Percentiles rank a stretch among this genome's conserved stretches.
Conservation (phyloP, 2,888 invertebrate species). For the Acrobasis consociella region DNA sequence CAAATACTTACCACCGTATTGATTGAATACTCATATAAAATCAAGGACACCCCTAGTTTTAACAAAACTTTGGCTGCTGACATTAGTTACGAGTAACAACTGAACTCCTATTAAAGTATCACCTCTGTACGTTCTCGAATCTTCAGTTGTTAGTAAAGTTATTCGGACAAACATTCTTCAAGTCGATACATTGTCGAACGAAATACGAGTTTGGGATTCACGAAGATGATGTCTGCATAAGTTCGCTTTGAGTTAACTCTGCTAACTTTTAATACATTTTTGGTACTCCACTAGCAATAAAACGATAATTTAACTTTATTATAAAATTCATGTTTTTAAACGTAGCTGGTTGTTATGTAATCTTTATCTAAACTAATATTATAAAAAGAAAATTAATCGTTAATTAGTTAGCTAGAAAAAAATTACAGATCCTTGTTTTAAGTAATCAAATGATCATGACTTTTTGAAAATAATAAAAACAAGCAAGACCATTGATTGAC, state of each 20-base stretch:
- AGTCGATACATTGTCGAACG: constrained; percentile 26
- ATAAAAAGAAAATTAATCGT: not conserved
- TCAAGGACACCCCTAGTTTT: too few relatives aligned
- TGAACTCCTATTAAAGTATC: not conserved
- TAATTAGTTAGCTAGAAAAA: not conserved
- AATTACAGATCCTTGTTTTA: too few relatives aligned
- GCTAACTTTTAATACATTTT: constrained; percentile 29
- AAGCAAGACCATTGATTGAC: too few relatives aligned
- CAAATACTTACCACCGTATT: too few relatives aligned
- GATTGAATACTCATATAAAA: too few relatives aligned
- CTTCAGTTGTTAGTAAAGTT: constrained; percentile 13
- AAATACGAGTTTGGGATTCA: constrained; percentile 27
- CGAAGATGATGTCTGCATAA: constrained; percentile 30
- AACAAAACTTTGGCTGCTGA: not conserved
- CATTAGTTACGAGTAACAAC: not conserved
- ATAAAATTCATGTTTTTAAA: not conserved
- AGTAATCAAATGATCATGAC: too few relatives aligned
- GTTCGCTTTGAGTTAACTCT: constrained; percentile 25
- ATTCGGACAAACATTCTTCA: constrained; percentile 25
- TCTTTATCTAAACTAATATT: not conserved
- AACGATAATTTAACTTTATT: too few relatives aligned
- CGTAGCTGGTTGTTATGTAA: too few relatives aligned
- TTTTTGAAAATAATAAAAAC: too few relatives aligned
- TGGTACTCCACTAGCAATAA: not conserved
- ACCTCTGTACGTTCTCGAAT: constrained; percentile 17